Base-by-base conservation (phyloP, 2,113 vertebrate species). In the Hiodon alosoides region DNA sequence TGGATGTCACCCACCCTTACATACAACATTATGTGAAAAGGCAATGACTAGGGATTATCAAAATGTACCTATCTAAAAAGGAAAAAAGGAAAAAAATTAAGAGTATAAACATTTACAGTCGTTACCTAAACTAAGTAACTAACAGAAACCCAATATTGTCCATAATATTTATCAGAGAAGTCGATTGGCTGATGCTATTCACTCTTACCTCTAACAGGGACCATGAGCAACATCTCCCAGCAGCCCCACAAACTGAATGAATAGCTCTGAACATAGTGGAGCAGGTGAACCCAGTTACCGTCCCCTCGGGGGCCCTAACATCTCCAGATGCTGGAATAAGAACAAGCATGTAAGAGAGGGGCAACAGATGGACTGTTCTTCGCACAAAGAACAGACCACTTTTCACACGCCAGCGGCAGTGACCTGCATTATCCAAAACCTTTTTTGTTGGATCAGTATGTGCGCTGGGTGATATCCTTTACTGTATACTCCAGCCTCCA, bases 341-440 rank as follows among this genome's bases (percentile, higher is more conserved):
- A 8, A 54, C 73, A 66, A 61, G 74, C 58, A 69, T 71, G 67
- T 54, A 72, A 69, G 72, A 59, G 76, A 58, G 59, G 73, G 74
- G 73, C 81, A 76, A 83, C 73, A 5, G 78, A 81, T 72, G 55
- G 16, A 50, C 54, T 61, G 69, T 79, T 48, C 67, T 71, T 73
- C 74, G 62, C 70, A 14, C 13, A 62, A 47, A 64, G 58, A 53
- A 11, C 13, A 51, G 46, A 13, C 67, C 13, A 57, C 71, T 76
- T 78, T 82, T 83, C 76, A 76, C 79, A 78, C 67, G 60, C 69
- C 74, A 80, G 79, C 81, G 55, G 50, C 71, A 52, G 59, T 67
- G 76, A 65, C 57, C 54, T n/a, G 67, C 31, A 46, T 69, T 76
- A 77, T 73, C 67, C 54, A 6, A 48, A 74, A 68, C 76, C 80